A percentile compares a stretch with the other conserved stretches of the same genome.
Evolutionary conservation across 2,113 vertebrate genomes (phyloP).

Genomic region (Mormyrus lacerda): DNA sequence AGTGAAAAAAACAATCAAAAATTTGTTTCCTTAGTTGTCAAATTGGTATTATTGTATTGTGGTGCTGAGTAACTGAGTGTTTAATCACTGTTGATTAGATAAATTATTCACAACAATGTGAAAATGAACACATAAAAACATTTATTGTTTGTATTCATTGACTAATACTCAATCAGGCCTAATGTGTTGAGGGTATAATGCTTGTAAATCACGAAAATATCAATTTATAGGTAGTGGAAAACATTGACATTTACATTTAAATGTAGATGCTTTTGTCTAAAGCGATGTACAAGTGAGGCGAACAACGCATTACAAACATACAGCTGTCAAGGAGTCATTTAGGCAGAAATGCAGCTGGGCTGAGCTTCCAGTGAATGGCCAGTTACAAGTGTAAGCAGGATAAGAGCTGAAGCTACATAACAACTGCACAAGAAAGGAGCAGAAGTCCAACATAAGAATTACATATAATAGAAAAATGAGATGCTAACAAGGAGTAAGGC

Average conservation of each 20-base stretch:
- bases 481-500: neutral
- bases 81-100: neutral
- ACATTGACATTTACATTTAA: neutral
- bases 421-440: too few relatives aligned
- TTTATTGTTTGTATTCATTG: neutral
- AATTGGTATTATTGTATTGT: neutral
- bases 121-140: neutral
- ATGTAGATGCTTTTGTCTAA: neutral
- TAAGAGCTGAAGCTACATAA: too few relatives aligned
- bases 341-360: neutral
- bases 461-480: neutral
- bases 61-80: neutral
- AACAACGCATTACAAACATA: neutral
- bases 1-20: neutral
- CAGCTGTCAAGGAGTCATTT: neutral
- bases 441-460: too few relatives aligned
- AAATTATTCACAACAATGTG: neutral
- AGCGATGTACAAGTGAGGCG: neutral
- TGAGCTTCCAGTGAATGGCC: neutral
- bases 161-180: neutral
- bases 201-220: neutral
- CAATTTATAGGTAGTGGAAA: neutral
- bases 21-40: neutral
- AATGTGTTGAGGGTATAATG: neutral
- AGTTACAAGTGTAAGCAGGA: neutral